These are phyloP conservation scores for Acanthiza pusilla DNA, from an alignment of 2,797 vertebrate genomes.

Conservation along the genomic window DNA sequence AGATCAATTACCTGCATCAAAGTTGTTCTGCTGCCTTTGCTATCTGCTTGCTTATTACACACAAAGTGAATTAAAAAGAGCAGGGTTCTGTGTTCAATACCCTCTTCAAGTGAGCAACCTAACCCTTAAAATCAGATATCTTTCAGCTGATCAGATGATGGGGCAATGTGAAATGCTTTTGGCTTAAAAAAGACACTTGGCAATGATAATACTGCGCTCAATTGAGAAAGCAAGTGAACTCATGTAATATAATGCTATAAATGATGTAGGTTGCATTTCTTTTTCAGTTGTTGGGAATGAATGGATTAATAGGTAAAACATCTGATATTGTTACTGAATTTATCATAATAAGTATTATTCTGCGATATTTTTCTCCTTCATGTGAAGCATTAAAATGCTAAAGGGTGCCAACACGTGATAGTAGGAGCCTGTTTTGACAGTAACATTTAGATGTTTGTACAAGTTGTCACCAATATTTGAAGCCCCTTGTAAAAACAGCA, in stretches of 20 bases:
- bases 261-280: not conserved
- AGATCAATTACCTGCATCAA: conserved; percentile 30
- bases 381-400: not conserved
- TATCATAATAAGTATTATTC: not conserved
- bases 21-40: conserved; percentile 24
- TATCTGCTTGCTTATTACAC: not conserved
- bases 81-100: not conserved
- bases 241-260: not conserved
- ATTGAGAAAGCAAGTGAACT: not conserved
- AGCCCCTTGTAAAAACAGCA: not conserved
- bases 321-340: not conserved
- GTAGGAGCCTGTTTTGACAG: not conserved
- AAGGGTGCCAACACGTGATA: not conserved
- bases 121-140: not conserved
- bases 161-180: not conserved
- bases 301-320: not conserved
- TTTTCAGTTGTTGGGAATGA: not conserved
- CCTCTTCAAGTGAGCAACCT: not conserved
- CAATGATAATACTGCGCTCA: not conserved
- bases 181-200: not conserved
- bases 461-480: conserved; percentile 9
- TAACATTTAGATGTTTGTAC: not conserved
- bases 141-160: not conserved
- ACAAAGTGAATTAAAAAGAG: not conserved
- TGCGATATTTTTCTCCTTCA: not conserved